phyloP scores from a whole-genome alignment of 2,113 vertebrate genomes.

The Perognathus longimembris region DNA sequence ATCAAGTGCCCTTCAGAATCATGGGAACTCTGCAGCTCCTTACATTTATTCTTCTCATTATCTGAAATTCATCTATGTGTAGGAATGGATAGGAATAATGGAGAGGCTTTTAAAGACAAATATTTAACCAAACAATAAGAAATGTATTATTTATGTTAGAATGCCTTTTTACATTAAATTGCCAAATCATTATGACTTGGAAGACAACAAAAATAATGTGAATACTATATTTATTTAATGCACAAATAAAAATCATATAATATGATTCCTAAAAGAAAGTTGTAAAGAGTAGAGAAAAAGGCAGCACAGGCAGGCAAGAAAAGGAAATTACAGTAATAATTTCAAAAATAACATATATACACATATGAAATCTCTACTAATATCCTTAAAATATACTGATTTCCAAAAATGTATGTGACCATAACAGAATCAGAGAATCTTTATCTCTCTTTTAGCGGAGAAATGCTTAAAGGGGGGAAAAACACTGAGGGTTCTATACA shows the following conservation, averaged over 20 bases:
- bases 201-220: constrained; percentile 29
- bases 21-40: not conserved
- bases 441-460: not conserved
- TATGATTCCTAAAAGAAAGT: not conserved
- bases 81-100: not conserved
- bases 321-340: not conserved
- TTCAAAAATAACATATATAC: not conserved
- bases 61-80: constrained; percentile 42
- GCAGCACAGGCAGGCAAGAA: not conserved
- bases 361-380: not conserved
- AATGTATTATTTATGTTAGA: not conserved
- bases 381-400: not conserved
- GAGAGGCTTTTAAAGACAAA: not conserved
- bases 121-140: not conserved
- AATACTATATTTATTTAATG: not conserved
- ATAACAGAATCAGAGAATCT: not conserved
- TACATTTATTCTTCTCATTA: constrained; percentile 3
- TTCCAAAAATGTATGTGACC: not conserved
- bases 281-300: not conserved
- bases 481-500: not conserved
- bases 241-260: not conserved
- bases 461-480: not conserved
- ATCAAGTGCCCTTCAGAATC: constrained; percentile 26
- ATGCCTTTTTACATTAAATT: not conserved
- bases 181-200: not conserved